Conservation (phyloP, 2,113 vertebrate genomes). For the Aptenodytes forsteri region DNA sequence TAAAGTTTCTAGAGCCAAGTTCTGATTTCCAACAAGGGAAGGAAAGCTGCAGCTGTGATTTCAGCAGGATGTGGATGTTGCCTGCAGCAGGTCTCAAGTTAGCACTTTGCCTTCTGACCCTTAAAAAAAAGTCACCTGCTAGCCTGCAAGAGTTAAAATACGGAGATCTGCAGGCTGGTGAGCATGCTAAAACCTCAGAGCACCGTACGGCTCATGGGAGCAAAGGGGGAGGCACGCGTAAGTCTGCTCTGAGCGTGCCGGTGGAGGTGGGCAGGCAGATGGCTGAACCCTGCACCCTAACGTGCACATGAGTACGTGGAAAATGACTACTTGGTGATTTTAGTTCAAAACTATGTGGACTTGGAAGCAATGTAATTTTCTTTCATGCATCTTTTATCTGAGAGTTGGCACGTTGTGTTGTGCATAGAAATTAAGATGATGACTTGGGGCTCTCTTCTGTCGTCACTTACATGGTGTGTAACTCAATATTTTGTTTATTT, state of each 20-base stretch:
- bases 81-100: neutral
- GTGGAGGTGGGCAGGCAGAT: neutral
- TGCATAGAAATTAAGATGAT: conserved; percentile 69
- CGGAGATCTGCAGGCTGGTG: neutral
- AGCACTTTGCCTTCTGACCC: neutral
- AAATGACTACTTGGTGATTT: conserved; percentile 57
- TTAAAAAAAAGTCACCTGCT: neutral
- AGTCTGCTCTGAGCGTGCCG: accelerated
- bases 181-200: accelerated
- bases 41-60: neutral
- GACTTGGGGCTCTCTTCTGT: conserved; percentile 78
- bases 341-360: conserved; percentile 68
- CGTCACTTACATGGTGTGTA: conserved; percentile 71
- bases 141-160: neutral
- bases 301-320: neutral
- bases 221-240: accelerated
- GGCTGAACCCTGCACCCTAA: neutral
- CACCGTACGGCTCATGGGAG: accelerated
- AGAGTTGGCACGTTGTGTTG: conserved; percentile 62
- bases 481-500: conserved; percentile 81
- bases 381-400: conserved; percentile 70
- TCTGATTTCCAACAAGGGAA: neutral
- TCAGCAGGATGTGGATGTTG: neutral
- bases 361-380: conserved; percentile 67
- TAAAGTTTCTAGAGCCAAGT: neutral